A percentile compares a stretch with the other conserved stretches of the same genome.
Evolutionary conservation across 2,113 vertebrate species (phyloP).

Genomic region (Cariama cristata): DNA sequence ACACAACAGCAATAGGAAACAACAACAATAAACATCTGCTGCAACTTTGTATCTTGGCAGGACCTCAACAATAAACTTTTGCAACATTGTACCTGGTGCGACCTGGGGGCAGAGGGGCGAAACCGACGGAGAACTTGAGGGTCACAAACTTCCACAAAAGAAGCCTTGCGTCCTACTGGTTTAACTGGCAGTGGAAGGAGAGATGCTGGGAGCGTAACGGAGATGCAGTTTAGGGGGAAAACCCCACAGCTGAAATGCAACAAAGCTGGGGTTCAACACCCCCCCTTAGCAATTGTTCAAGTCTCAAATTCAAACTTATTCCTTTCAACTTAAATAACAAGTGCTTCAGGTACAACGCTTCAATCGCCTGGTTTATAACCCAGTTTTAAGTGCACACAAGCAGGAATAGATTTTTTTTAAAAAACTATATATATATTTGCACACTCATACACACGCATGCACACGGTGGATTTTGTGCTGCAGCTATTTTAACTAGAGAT

Average conservation of each 20-base stretch:
- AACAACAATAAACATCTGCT: neutral
- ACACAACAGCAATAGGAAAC: neutral
- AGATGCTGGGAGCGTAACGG: neutral
- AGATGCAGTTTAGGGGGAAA: neutral
- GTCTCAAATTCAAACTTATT: neutral
- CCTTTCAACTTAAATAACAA: constrained; percentile 16
- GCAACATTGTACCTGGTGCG: fast-evolving
- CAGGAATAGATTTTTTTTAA: neutral
- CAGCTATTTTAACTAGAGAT: neutral
- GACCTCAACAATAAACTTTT: neutral
- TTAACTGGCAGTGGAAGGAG: neutral
- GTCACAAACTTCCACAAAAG: neutral
- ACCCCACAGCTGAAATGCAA: neutral
- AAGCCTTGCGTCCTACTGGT: neutral
- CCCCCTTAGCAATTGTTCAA: neutral
- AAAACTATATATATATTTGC: constrained; percentile 13
- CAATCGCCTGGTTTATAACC: neutral
- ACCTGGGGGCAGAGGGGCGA: neutral
- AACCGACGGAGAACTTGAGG: neutral
- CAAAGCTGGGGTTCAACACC: neutral
- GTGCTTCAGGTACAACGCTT: neutral
- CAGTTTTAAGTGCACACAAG: constrained; percentile 46
- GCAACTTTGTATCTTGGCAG: neutral
- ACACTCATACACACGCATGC: constrained; percentile 27
- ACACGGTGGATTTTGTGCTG: neutral